Percentiles rank a stretch among this genome's conserved stretches.
phyloP scores from a whole-genome alignment of 1,140 invertebrate species.

The Drosophila varians region DNA sequence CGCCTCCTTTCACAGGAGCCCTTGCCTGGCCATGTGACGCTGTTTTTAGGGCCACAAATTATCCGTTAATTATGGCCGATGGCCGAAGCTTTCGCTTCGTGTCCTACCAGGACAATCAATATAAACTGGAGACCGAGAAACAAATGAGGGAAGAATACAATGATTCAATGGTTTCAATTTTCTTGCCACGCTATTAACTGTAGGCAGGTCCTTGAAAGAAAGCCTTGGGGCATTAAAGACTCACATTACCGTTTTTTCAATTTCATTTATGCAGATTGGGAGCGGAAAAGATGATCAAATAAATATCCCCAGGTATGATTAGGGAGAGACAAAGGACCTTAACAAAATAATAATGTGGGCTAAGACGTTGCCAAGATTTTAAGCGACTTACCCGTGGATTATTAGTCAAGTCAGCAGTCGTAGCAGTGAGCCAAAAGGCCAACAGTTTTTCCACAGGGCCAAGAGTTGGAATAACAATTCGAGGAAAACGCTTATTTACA shows the following conservation, averaged over 20 bases:
- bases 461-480: conserved; percentile 42
- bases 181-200: not conserved
- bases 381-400: conserved; percentile 53
- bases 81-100: conserved; percentile 9
- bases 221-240: not conserved
- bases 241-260: conserved; percentile 12
- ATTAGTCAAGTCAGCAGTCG: conserved; percentile 34
- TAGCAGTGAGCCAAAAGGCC: conserved; percentile 28
- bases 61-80: conserved; percentile 56
- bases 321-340: conserved; percentile 1
- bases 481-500: conserved; percentile 65
- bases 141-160: conserved; percentile 6
- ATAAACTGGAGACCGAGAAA: conserved; percentile 18
- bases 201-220: not conserved
- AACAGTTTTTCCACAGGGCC: not conserved
- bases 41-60: conserved; percentile 46
- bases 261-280: conserved; percentile 25
- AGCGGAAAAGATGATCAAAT: conserved; percentile 6
- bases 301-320: conserved; percentile 9
- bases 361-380: conserved; percentile 56
- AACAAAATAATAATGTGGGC: conserved; percentile 17
- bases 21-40: conserved; percentile 40
- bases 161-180: not conserved
- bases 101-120: conserved; percentile 27
- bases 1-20: conserved; percentile 13